Evolutionary conservation across 2,797 vertebrate species (phyloP), one percentile per base, ranked within the genome.

Genomic region (Sebastes itinus): DNA sequence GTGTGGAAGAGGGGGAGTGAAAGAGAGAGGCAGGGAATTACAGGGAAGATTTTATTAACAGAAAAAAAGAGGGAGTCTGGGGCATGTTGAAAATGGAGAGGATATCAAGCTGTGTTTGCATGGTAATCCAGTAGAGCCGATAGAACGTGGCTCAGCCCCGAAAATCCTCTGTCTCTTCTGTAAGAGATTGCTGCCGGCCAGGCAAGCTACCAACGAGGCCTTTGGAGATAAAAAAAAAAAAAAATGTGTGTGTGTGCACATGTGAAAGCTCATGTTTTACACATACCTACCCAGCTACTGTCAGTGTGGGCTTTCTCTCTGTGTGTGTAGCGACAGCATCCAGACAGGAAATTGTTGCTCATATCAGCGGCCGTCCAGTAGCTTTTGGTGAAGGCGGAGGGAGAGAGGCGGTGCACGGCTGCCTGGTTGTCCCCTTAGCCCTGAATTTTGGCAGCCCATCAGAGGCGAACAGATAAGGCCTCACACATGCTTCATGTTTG

Each of bases 361-460:
- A 78, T 91, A 92, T 92, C 80, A 81, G 87, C 38, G 55, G 71
- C 66, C 49, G 64, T 67, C 83, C 80, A 75, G 82, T 71, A 69
- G 84, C 77, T 70, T 65, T 65, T n/a, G 81, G 75, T 75, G 68
- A 83, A 65, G 73, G 74, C 76, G 66, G 49, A 56, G 75, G 64
- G 70, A 68, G 76, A 60, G 63, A 58, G 69, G 67, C 3, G 61
- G 66, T 77, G 89, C 86, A 58, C 72, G 82, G 67, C 72, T 84
- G 80, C 77, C 81, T 85, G 52, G 52, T 80, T 38, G 81, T 85
- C 85, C 87, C 87, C 77, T 75, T 69, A 84, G 75, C 78, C 65
- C 78, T 52, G 84, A 76, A 72, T 87, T 61, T 77, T 94, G 94
- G 93, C 92, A 92, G 82, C 81, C 81, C 87, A 92, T 92, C 89